Conservation (phyloP, 2,888 invertebrate genomes). For the Chrysolina oricalcia region DNA sequence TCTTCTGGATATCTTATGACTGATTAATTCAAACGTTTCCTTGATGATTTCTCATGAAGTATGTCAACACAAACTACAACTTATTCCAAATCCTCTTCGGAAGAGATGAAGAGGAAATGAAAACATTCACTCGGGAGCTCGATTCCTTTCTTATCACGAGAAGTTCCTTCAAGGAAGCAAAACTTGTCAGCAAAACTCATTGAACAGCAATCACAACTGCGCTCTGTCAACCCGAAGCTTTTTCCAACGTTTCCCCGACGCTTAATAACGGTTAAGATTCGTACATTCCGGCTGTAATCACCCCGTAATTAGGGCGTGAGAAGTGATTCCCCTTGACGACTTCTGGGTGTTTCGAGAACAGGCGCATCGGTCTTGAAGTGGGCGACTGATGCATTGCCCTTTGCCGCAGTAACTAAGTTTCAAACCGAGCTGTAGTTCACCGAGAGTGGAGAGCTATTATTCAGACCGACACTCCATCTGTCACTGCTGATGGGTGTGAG, state of each 20-base stretch:
- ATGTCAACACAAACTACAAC: too few species aligned
- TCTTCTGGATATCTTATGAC: too few species aligned
- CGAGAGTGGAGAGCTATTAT: constrained; percentile 54
- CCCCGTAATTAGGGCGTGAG: not conserved
- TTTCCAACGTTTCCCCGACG: not conserved
- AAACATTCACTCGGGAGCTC: too few species aligned
- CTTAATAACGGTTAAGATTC: not conserved
- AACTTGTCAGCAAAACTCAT: too few species aligned
- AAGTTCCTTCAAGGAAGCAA: too few species aligned
- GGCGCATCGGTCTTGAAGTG: constrained; percentile 38
- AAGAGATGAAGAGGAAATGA: too few species aligned
- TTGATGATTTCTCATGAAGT: too few species aligned
- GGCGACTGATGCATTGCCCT: constrained; percentile 50
- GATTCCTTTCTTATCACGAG: too few species aligned
- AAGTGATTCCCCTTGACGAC: constrained; percentile 11
- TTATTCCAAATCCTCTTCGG: too few species aligned
- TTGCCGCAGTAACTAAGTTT: constrained; percentile 61
- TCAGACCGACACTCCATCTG: constrained; percentile 60
- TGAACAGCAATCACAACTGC: not conserved
- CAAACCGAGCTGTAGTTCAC: constrained; percentile 61
- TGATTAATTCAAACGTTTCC: too few species aligned
- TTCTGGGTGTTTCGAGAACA: constrained; percentile 7
- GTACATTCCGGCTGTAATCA: constrained; percentile 1
- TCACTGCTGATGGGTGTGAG: constrained; percentile 59
- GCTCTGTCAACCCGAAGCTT: not conserved